Base-by-base conservation (phyloP, 2,113 vertebrate species). In the Cheilinus undulatus region DNA sequence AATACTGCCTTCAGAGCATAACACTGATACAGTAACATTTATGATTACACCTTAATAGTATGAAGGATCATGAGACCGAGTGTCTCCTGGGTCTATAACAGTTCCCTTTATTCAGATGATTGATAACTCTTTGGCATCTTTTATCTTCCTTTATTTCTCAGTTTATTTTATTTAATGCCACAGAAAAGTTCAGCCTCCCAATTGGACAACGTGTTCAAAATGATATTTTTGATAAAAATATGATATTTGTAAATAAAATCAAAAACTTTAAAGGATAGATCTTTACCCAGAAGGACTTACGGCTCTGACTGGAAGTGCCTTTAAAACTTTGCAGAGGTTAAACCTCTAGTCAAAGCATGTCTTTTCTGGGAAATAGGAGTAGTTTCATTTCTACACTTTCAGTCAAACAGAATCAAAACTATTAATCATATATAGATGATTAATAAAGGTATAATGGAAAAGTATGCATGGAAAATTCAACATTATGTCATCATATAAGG, bases 401-500 rank as follows among this genome's bases (percentile, higher is more conserved):
- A 73, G 64, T 6, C 22, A 30, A 57, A 24, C 45, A 46, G 22
- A 82, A 66, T 54, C 9, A 54, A 59, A 76, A 58, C 75, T 63
- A 75, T 24, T 64, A 36, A 66, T 30, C 45, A 78, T 69, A 64
- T 40, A 48, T 65, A 22, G n/a, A 69, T 63, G 12, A 67, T 51
- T 58, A 73, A 78, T 42, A 73, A 17, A 67, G 24, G 19, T 78
- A 17, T 73, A 68, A 57, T 43, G 48, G 15, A 51, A 43, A 48
- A 79, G 58, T 58, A 76, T 20, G 40, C 86, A 85, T 91, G 78
- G 76, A 72, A 23, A 81, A 70, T 68, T 70, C 19, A 65, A 48
- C 72, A 81, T 30, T 76, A 40, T 60, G 26, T 2, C 20, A 73
- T 72, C 13, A 59, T 60, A 73, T 78, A 91, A 91, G 90, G 88